Percentiles rank a stretch among this genome's conserved stretches.
These are phyloP conservation scores for Cylloceria caligata DNA, from an alignment of 2,888 invertebrate species.

Conservation along the genomic window DNA sequence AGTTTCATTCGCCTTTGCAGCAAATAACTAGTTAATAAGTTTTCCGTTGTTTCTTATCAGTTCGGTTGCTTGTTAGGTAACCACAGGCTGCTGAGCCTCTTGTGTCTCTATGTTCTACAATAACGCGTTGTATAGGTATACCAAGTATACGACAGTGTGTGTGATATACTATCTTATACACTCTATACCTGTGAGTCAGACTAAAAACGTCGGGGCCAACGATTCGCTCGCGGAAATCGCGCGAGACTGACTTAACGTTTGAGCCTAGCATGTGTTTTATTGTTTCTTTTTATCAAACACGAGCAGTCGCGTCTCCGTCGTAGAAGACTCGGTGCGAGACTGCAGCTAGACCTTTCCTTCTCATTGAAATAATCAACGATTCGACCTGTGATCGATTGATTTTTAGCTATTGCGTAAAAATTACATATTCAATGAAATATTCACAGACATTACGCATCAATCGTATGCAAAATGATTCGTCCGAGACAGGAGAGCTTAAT, in stretches of 20 bases:
- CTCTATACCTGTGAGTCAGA: slow-evolving; percentile 36
- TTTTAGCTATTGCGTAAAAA: slow-evolving; percentile 28
- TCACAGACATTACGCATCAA: neutral
- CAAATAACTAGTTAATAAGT: slow-evolving; percentile 17
- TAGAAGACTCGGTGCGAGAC: slow-evolving; percentile 18
- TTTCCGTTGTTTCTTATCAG: slow-evolving; percentile 20
- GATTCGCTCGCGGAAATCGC: slow-evolving; percentile 62
- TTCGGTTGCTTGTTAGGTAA: slow-evolving; percentile 11
- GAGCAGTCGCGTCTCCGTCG: neutral
- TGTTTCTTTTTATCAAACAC: slow-evolving; percentile 32
- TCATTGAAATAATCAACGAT: slow-evolving; percentile 17
- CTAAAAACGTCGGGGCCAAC: slow-evolving; percentile 49
- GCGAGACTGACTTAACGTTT: slow-evolving; percentile 38
- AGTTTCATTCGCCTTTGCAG: slow-evolving; percentile 9
- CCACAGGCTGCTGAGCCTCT: neutral
- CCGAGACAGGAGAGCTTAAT: neutral
- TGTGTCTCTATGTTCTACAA: neutral
- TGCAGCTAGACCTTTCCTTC: neutral
- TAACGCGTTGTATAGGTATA: too few species aligned
- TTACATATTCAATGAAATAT: slow-evolving; percentile 16
- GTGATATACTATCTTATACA: slow-evolving; percentile 21
- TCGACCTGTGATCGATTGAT: slow-evolving; percentile 6
- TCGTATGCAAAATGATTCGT: neutral
- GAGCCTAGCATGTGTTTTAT: slow-evolving; percentile 5
- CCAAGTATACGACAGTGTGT: neutral